These are phyloP conservation scores for Poeciliopsis turrubarensis DNA, from an alignment of 2,113 vertebrate species.

Conservation along the genomic window DNA sequence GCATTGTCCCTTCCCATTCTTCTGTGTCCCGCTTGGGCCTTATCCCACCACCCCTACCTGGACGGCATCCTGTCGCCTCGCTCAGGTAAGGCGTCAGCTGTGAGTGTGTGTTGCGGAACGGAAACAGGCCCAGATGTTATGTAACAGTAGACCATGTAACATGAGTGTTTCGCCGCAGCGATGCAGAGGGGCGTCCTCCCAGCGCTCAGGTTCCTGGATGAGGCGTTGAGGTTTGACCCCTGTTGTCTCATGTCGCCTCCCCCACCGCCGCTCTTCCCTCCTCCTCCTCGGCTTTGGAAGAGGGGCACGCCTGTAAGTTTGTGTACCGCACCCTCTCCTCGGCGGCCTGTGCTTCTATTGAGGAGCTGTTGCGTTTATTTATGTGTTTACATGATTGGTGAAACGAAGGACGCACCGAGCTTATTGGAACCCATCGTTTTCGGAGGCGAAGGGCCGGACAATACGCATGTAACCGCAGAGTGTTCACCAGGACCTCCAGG, in stretches of 20 bases:
- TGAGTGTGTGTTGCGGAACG: not conserved
- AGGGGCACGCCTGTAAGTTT: conserved; percentile 80
- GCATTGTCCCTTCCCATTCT: conserved; percentile 84
- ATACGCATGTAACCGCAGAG: conserved; percentile 35
- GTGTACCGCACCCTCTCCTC: not conserved
- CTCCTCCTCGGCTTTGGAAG: conserved; percentile 81
- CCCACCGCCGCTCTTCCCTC: conserved; percentile 90
- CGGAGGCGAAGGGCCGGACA: conserved; percentile 24
- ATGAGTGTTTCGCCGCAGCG: not conserved
- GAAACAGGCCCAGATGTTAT: not conserved
- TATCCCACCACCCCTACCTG: conserved; percentile 73
- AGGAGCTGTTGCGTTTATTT: not conserved
- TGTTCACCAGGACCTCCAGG: conserved; percentile 79
- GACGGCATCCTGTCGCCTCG: conserved; percentile 81
- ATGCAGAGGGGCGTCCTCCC: not conserved
- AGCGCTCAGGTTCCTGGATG: conserved; percentile 83
- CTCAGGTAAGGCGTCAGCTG: conserved; percentile 76
- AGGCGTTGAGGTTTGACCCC: conserved; percentile 77
- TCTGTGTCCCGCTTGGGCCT: conserved; percentile 79
- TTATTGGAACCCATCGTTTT: conserved; percentile 28
- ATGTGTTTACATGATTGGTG: not conserved
- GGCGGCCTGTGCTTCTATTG: not conserved
- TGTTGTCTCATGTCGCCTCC: conserved; percentile 86
- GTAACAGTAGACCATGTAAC: not conserved
- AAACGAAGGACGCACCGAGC: conserved; percentile 34